Evolutionary conservation across 2,888 invertebrate species (phyloP), one percentile per base, ranked within the genome.

Genomic region (Branchipolynoe longqiensis): DNA sequence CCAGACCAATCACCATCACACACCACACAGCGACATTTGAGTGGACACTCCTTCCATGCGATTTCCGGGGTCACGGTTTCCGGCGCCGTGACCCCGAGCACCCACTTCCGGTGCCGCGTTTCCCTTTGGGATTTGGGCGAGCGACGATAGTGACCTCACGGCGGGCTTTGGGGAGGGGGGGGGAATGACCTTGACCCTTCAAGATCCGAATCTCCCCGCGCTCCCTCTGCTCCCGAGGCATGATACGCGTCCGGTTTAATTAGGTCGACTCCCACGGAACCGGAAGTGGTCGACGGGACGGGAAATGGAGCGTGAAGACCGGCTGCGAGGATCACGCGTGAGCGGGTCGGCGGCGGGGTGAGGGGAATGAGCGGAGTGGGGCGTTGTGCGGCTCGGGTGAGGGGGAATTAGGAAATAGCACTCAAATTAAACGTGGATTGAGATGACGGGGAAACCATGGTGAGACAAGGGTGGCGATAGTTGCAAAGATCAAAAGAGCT

Each of bases 11-110:
- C 36, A 69, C n/a, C 36, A 36, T 36, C 69, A 69, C 33, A n/a
- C 33, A 18, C 36, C 14, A 25, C 2, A 6, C 22, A 36, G 33
- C 69, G 18, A 69, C 69, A 69, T 69, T 38, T 25, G 18, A 69
- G 38, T n/a, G 69, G 69, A 69, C 69, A 69, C 38, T 33, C 22
- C 38, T 69, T 69, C 69, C 69, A 69, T 69, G 69, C 69, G 69
- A 69, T 38, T 36, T 38, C 69, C n/a, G n/a, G n/a, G n/a, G n/a
- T n/a, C n/a, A n/a, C n/a, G n/a, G n/a, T n/a, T n/a, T n/a, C n/a
- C n/a, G n/a, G n/a, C n/a, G n/a, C n/a, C n/a, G n/a, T n/a, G n/a
- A n/a, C n/a, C n/a, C n/a, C n/a, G n/a, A n/a, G n/a, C n/a, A n/a
- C n/a, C n/a, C n/a, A n/a, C n/a, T n/a, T n/a, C n/a, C n/a, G n/a